Evolutionary conservation across 2,113 vertebrate species (phyloP), one percentile per base, ranked within the genome.

Genomic region (Axis porcinus): DNA sequence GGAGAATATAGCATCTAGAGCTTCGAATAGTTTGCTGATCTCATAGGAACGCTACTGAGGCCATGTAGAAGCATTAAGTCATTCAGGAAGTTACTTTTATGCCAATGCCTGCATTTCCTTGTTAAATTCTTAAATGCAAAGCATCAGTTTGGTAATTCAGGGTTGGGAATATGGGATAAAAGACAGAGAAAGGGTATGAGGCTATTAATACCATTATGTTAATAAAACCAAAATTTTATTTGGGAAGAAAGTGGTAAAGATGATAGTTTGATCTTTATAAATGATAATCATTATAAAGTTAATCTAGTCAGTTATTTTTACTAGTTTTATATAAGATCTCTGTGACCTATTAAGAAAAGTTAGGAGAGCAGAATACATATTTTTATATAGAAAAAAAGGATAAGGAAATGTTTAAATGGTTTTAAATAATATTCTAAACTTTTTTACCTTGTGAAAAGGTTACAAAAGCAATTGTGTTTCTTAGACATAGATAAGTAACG

Each of bases 71-170:
- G 47, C 16, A 60, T 28, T 58, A 9, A 50, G 11, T 86, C 67
- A 88, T 89, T 95, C 25, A 92, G 50, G 30, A 91, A 93, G 67
- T 54, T 83, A 85, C 9, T 93, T 94, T 74, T 81, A 85, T 94
- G 82, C n/a, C 78, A 82, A 60, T 82, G 70, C 30, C 23, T 96
- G 27, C 47, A 87, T 94, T 96, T 98, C 30, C 11, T 92, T 87
- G 30, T 81, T 93, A 64, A 95, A 93, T 90, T 95, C 52, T 89
- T 97, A 86, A 94, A 79, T 86, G 87, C 55, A 95, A 83, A 94
- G 14, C 40, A 55, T 94, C 27, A 58, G 13, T 28, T 79, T 89
- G n/a, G n/a, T 52, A 87, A 52, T 60, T 91, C 45, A 17, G 54
- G 36, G 30, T 78, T 97, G 79, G 30, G 8, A 85, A 54, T 79